Evolutionary conservation across 2,888 invertebrate species (phyloP), one percentile per base, ranked within the genome.

Genomic region (Cinara cedri): DNA sequence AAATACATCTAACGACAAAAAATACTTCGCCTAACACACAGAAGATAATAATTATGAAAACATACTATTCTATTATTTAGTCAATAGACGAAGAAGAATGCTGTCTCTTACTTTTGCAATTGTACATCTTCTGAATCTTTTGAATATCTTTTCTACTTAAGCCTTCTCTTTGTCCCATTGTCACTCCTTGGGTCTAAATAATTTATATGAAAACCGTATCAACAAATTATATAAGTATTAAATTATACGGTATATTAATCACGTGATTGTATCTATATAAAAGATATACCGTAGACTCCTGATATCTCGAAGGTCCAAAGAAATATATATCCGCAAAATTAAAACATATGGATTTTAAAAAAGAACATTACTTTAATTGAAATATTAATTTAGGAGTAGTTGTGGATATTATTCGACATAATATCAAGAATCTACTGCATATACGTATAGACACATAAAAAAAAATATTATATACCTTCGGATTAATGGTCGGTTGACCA

Each of bases 41-140:
- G 21, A 72, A 10, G 14, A 51, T 54, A 51, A n/a, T 54, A 42
- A 34, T 21, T 74, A 14, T 74, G 51, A 54, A 1, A 26, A 46
- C 51, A 1, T 51, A 51, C 1, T 44, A 16, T 51, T 16, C 0
- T 21, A 16, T 51, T 16, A 62, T 72, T 62, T 75, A 75, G 51
- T 82, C 81, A 21, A 55, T 74, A 46, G 78, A 78, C 19, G 75
- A 66, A 60, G 81, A 72, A 72, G 82, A 80, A n/a, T 75, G 75
- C 72, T 75, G 74, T 63, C 63, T 60, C 74, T 82, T 82, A 80
- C 82, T 82, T 63, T 83, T 84, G 84, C 93, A 93, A 66, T 89
- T 89, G 85, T 94, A 94, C 93, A 94, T 93, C 81, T 87, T 87
- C 83, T 91, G 91, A 16, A 94, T 86, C 85, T 94, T 94, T 82